Base-by-base conservation (phyloP, 2,888 invertebrate species). In the Metallyticus violacea region DNA sequence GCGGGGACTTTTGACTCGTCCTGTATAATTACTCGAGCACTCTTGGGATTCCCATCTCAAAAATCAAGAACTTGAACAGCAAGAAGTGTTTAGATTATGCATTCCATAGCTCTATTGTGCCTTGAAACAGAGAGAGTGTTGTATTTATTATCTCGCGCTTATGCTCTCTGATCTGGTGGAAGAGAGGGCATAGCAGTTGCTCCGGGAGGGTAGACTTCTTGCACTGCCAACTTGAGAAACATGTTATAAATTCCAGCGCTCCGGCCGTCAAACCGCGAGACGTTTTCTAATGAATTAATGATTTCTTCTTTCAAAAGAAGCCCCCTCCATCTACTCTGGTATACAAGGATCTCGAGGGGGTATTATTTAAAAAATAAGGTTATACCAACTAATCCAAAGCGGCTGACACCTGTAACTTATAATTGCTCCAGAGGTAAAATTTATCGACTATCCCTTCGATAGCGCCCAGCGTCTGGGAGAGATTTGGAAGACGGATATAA, bases 401-500 rank as follows among this genome's bases (percentile, higher is more conserved):
- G 76, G 28, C 83, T 83, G 83, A 83, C 83, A 77, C 83, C 77
- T 83, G 83, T 83, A 83, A 83, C 77, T 83, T 83, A 83, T 83
- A 83, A 83, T 83, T 83, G 83, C 77, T 83, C 83, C 15, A 77
- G n/a, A 83, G 83, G 77, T 83, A 83, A 83, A 83, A 83, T 83
- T 83, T 83, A 83, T 83, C 22, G 83, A 27, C n/a, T 27, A 83
- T 30, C 62, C 27, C 77, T 83, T 83, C 83, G 83, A 83, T 83
- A 83, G 28, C 22, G 26, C 40, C 40, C 40, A 62, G n/a, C 81
- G 26, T 62, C 62, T 28, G 9, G 62, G 30, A 9, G 28, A 82
- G 76, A 82, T 82, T 82, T 82, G 76, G 27, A 83, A 85, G 85
- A 85, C 62, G 85, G 62, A 85, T 76, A 85, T 85, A 85, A 85